Evolutionary conservation across 2,888 invertebrate genomes (phyloP).

Genomic region (Plagodis dolabraria): DNA sequence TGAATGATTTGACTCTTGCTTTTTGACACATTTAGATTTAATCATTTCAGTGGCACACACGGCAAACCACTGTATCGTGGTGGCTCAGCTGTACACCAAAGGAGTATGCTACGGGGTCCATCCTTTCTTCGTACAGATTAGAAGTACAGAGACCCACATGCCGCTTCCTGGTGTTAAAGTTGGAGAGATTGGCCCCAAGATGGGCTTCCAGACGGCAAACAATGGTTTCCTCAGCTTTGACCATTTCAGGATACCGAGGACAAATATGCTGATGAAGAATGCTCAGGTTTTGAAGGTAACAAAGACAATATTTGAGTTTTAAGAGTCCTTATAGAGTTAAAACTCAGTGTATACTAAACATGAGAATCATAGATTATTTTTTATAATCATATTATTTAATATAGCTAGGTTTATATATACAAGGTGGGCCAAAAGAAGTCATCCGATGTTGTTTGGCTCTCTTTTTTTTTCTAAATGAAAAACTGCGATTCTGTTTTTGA

Average conservation of each 20-base stretch:
- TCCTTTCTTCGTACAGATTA: slow-evolving; percentile 94
- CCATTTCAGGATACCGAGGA: slow-evolving; percentile 92
- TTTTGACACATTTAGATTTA: background rate
- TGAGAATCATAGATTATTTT: too few relatives aligned
- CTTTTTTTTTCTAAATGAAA: too few relatives aligned
- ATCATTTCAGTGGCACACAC: slow-evolving; percentile 92
- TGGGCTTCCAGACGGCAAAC: slow-evolving; percentile 94
- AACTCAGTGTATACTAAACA: too few relatives aligned
- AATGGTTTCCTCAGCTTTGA: slow-evolving; percentile 96
- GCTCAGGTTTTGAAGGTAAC: slow-evolving; percentile 88
- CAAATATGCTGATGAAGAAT: slow-evolving; percentile 96
- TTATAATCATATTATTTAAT: too few relatives aligned
- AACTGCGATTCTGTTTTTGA: too few relatives aligned
- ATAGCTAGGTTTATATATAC: too few relatives aligned
- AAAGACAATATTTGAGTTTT: background rate
- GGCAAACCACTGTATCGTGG: slow-evolving; percentile 94
- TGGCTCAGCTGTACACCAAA: slow-evolving; percentile 93
- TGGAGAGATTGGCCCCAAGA: slow-evolving; percentile 96
- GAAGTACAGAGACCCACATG: slow-evolving; percentile 93
- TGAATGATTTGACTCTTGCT: too few relatives aligned
- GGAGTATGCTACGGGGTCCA: slow-evolving; percentile 93
- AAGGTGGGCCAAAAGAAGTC: too few relatives aligned
- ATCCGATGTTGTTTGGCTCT: too few relatives aligned
- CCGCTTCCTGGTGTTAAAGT: slow-evolving; percentile 94
- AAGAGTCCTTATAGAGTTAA: too few relatives aligned